phyloP scores from a whole-genome alignment of 2,113 vertebrate species.

The Zosterops hypoxanthus region DNA sequence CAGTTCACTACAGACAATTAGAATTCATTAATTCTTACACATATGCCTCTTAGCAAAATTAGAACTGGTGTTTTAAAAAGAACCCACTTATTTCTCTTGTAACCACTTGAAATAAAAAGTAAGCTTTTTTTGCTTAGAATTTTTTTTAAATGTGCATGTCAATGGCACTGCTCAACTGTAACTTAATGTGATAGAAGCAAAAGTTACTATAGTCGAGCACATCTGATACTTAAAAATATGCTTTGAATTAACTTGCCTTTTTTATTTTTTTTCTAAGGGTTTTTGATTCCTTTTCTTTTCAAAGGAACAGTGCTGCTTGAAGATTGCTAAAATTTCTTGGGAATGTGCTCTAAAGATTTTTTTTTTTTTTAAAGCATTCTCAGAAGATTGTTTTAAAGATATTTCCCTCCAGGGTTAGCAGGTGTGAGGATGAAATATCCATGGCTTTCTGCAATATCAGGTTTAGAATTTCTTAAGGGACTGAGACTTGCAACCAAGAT shows the following conservation, averaged over 20 bases:
- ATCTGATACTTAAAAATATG: conserved; percentile 35
- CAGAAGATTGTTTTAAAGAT: conserved; percentile 57
- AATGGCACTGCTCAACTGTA: not conserved
- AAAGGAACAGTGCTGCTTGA: conserved; percentile 40
- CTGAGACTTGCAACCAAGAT: conserved; percentile 8
- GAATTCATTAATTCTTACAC: not conserved
- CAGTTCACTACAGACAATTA: not conserved
- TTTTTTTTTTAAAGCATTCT: conserved; percentile 43
- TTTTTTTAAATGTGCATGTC: not conserved
- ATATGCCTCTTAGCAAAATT: not conserved
- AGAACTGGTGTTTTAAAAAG: not conserved
- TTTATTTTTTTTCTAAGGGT: not conserved
- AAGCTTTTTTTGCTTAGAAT: not conserved
- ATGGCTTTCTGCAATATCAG: conserved; percentile 58
- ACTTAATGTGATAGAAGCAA: not conserved
- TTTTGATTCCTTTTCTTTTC: conserved; percentile 46
- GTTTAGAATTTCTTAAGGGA: conserved; percentile 58
- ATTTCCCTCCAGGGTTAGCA: conserved; percentile 67
- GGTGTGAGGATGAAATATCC: conserved; percentile 62
- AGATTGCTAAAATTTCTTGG: conserved; percentile 53
- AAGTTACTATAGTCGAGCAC: not conserved
- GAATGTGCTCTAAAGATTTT: conserved; percentile 39
- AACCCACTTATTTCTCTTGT: not conserved
- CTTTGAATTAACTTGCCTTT: conserved; percentile 41
- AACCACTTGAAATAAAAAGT: not conserved